Percentiles rank a stretch among this genome's conserved stretches.
phyloP scores from a whole-genome alignment of 2,113 vertebrate species.

The Microtus oregoni region DNA sequence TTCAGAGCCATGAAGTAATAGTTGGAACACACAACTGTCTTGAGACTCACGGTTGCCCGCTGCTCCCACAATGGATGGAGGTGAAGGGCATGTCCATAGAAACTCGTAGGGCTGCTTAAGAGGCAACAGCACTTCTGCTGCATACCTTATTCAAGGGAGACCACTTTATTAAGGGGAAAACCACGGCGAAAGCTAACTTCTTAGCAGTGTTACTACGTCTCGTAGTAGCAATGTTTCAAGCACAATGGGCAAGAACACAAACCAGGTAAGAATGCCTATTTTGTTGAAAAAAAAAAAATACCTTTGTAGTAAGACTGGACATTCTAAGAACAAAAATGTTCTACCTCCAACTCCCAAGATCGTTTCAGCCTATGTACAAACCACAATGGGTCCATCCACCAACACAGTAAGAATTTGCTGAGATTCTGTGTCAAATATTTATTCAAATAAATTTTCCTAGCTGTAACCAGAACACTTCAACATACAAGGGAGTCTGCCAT shows the following conservation, averaged over 20 bases:
- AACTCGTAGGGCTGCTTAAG: not conserved
- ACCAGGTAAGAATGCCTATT: not conserved
- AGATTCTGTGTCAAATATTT: constrained; percentile 22
- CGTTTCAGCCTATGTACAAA: not conserved
- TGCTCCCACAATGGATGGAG: not conserved
- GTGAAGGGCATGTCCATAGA: not conserved
- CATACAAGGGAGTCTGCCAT: constrained; percentile 66
- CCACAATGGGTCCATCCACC: not conserved
- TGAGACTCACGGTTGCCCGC: not conserved
- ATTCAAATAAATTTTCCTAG: constrained; percentile 70
- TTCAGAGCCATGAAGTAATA: constrained; percentile 37
- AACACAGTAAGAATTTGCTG: constrained; percentile 8
- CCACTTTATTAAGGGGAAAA: not conserved
- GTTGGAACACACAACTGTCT: not conserved
- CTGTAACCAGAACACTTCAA: constrained; percentile 71
- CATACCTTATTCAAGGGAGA: not conserved
- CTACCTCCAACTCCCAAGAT: not conserved
- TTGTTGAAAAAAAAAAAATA: not conserved
- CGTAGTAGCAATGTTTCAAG: not conserved
- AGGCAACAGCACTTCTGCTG: not conserved
- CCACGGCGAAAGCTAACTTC: not conserved
- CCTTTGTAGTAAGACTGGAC: not conserved
- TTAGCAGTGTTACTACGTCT: not conserved
- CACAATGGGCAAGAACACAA: not conserved
- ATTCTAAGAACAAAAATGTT: not conserved